These are phyloP conservation scores for Plestiodon gilberti DNA, from an alignment of 2,113 vertebrate species.

Conservation along the genomic window DNA sequence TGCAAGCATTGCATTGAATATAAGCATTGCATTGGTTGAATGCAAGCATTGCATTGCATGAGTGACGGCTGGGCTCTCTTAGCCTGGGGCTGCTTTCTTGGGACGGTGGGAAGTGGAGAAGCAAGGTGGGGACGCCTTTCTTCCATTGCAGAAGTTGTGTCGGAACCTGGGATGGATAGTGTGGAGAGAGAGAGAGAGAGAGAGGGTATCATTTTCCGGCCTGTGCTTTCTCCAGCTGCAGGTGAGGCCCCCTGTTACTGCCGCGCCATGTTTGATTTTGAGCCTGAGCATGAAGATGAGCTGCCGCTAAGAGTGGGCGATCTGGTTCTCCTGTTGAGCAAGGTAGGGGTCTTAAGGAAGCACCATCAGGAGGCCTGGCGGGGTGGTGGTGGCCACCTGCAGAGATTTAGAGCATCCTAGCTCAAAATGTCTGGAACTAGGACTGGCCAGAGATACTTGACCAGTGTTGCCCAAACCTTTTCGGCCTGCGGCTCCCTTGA, in stretches of 20 bases:
- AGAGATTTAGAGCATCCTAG: no score
- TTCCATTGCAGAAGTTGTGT: rapidly evolving
- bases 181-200: no score
- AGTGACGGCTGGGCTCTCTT: neutral
- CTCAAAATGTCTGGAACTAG: neutral
- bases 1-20: no score
- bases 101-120: neutral
- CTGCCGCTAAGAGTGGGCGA: slow-evolving; percentile 81
- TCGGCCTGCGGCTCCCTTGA: no score
- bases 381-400: neutral
- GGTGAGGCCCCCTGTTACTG: slow-evolving; percentile 77
- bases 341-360: slow-evolving; percentile 66
- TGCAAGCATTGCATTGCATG: neutral
- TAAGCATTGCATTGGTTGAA: no score
- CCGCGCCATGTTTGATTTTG: slow-evolving; percentile 85
- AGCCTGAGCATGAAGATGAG: slow-evolving; percentile 79
- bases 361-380: no score
- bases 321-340: slow-evolving; percentile 77
- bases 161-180: no score
- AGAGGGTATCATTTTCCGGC: neutral
- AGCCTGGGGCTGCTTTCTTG: neutral
- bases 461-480: no score
- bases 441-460: no score
- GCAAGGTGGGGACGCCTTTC: no score
- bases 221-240: slow-evolving; percentile 28